Base-by-base conservation (phyloP, 2,888 invertebrate genomes). In the Habroteleia sp. region DNA sequence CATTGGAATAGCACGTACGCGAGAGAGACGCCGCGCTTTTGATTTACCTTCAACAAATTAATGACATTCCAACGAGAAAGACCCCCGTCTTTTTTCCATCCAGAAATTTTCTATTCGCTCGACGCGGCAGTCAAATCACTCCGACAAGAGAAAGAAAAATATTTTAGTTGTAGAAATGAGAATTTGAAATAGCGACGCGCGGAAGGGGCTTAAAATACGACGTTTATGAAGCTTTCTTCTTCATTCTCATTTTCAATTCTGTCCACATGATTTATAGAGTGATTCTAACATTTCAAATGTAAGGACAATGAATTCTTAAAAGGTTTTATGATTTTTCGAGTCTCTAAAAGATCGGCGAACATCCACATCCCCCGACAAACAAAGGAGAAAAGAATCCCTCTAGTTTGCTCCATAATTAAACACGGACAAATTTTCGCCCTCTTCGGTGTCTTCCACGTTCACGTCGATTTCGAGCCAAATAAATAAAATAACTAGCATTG, bases 11-110 rank as follows among this genome's bases (percentile, higher is more conserved):
- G 20, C 25, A 25, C 25, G 25, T 25, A 63, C 46, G 33, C 35
- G 48, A 63, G 27, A 44, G 52, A 66, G 50, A 63, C 37, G 25
- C 13, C 54, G 44, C 27, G 31, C 75, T 71, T 75, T 71, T 75
- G 71, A 71, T 75, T 75, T 71, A 71, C 41, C 76, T 79, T 79
- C 79, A 76, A 81, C 81, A 81, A 83, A 83, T 83, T 83, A 83
- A 83, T 82, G 83, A 83, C 81, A 84, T 82, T 79, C 79, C 80
- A 69, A 71, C 72, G 71, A 68, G 74, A 63, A 29, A 41, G 58
- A 44, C 35, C 42, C 50, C 56, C 56, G 16, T 52, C 66, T 60
- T 60, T 29, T 33, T 39, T 48, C 37, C 66, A 42, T 56, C 48
- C 62, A 68, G 74, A 37, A 58, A 63, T 74, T 73, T 69, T 76